Conservation (phyloP, 2,888 invertebrate genomes). For the Panopea generosa region DNA sequence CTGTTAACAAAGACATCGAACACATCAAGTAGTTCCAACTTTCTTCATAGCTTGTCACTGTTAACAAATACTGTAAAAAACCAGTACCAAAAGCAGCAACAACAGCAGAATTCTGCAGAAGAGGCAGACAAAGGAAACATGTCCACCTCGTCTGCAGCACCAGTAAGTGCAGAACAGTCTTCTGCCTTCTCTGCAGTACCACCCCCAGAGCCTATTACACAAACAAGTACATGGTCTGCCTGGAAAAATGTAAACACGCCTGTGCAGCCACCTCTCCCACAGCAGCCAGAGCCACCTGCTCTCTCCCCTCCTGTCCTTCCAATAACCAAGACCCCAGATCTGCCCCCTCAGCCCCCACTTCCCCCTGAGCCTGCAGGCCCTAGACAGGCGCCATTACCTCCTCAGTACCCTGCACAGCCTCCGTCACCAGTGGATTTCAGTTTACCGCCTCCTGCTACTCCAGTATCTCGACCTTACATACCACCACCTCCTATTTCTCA, state of each 20-base stretch:
- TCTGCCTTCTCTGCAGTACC: constrained; percentile 35
- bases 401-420: constrained; percentile 38
- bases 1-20: constrained; percentile 77
- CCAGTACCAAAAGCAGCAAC: constrained; percentile 65
- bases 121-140: constrained; percentile 7
- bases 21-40: constrained; percentile 69
- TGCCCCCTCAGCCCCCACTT: constrained; percentile 49
- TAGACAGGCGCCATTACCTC: constrained; percentile 9
- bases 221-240: constrained; percentile 72
- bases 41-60: constrained; percentile 76
- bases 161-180: constrained; percentile 13
- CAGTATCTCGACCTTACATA: constrained; percentile 40
- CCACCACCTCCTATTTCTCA: constrained; percentile 19
- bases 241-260: constrained; percentile 72
- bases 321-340: constrained; percentile 31
- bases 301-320: constrained; percentile 45
- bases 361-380: constrained; percentile 39
- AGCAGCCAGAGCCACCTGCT: constrained; percentile 19
- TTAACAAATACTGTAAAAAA: constrained; percentile 74
- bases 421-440: constrained; percentile 49
- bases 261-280: constrained; percentile 46
- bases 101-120: constrained; percentile 18
- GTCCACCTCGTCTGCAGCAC: not conserved
- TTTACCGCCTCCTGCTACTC: constrained; percentile 34
- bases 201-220: constrained; percentile 45